Evolutionary conservation across 2,113 vertebrate species (phyloP), one percentile per base, ranked within the genome.

Genomic region (Strix aluco): DNA sequence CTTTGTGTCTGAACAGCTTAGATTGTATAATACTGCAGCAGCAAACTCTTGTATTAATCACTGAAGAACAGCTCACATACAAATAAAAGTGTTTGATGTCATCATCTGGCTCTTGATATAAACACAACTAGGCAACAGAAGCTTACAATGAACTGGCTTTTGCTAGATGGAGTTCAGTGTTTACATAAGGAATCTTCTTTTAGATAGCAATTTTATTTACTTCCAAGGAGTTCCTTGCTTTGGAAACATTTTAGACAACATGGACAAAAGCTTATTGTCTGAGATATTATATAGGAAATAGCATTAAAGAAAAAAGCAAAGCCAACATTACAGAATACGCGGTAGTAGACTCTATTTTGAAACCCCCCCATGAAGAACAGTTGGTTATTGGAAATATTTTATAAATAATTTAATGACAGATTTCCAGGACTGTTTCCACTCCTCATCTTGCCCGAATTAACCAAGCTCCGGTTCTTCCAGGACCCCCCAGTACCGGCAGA

Each of bases 61-160:
- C 0, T 63, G 79, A 95, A 52, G 55, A 93, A 75, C 85, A 95
- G 83, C 47, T 94, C 87, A 94, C 62, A 75, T 20, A 71, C 47
- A 92, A 88, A 97, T 58, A 77, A 10, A 90, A 72, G 69, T 78
- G 80, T 94, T 57, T 81, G 82, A 93, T 89, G 59, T 94, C 89
- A 96, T 94, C 47, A 69, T 25, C 81, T 62, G 27, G 44, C 70
- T 96, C 72, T 63, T 75, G 58, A 52, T 38, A 55, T 17, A 65
- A 77, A 59, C 88, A 97, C n/a, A 93, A 66, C 86, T 42, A 90
- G 79, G 87, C 70, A 96, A 92, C 69, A 74, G 78, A 13, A 90
- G 65, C 61, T 87, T 51, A 54, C 65, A 69, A 19, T 7, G 70
- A 75, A 59, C 55, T 25, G 29, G 30, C 32, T 96, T 71, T 58